phyloP scores from a whole-genome alignment of 2,888 invertebrate species.

The Desoria tigrina region DNA sequence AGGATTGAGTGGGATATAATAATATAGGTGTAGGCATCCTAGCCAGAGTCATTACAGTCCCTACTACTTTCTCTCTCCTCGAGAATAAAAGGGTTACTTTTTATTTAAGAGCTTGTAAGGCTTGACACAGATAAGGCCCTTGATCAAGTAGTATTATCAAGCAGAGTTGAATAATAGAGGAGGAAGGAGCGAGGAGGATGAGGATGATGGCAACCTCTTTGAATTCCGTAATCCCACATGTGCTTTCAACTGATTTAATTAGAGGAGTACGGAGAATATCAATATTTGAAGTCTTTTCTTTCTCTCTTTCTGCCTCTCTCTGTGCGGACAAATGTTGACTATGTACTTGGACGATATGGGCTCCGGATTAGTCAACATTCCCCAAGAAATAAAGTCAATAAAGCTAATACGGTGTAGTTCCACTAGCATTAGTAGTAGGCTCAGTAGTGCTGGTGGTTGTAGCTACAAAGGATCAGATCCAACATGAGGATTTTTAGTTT shows the following conservation, averaged over 20 bases:
- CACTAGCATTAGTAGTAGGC: too few species aligned
- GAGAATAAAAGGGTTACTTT: constrained; percentile 14
- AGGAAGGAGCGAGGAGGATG: constrained; percentile 10
- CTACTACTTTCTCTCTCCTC: neutral
- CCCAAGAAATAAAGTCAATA: constrained; percentile 19
- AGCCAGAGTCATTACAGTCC: neutral
- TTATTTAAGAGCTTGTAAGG: neutral
- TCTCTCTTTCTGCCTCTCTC: neutral
- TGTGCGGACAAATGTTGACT: neutral
- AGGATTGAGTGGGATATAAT: too few species aligned
- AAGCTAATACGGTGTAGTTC: constrained; percentile 10
- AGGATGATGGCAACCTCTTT: too few species aligned
- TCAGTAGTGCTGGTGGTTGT: too few species aligned
- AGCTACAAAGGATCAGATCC: too few species aligned
- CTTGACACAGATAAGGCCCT: neutral
- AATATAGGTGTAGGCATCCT: too few species aligned
- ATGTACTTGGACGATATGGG: neutral
- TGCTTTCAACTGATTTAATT: constrained; percentile 19
- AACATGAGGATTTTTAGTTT: too few species aligned
- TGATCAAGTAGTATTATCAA: neutral
- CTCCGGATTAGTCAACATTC: constrained; percentile 21
- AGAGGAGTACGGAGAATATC: constrained; percentile 8
- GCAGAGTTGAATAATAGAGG: constrained; percentile 4
- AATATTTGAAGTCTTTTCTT: constrained; percentile 15
- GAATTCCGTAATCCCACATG: constrained; percentile 18